Percentiles rank a stretch among this genome's conserved stretches.
Evolutionary conservation across 2,797 vertebrate genomes (phyloP).

Genomic region (Siniperca obscura): DNA sequence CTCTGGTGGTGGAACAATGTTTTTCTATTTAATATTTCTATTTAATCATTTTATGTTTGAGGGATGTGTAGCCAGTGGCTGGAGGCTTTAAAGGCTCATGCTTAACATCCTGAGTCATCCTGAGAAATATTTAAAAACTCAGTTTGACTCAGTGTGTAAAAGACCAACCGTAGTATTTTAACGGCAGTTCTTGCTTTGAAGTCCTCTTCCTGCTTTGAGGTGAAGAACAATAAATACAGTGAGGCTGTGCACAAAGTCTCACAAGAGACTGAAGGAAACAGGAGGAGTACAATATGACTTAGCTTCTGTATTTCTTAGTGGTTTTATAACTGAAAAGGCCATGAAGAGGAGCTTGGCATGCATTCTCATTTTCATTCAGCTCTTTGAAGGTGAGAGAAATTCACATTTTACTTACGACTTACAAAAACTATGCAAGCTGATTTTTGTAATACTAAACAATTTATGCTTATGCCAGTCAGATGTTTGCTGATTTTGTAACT

Average conservation of each 20-base stretch:
- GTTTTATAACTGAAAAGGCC: conserved; percentile 1
- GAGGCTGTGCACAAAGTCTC: conserved; percentile 16
- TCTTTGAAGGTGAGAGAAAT: conserved; percentile 66
- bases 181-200: conserved; percentile 44
- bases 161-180: background rate
- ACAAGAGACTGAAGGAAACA: conserved; percentile 37
- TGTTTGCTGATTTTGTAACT: background rate
- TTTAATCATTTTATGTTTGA: background rate
- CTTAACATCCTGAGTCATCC: background rate
- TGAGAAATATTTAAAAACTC: background rate
- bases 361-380: conserved; percentile 54
- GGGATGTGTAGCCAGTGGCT: accelerated
- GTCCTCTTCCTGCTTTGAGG: conserved; percentile 65
- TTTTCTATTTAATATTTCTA: background rate
- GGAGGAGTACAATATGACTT: conserved; percentile 25
- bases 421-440: background rate
- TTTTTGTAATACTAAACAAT: background rate
- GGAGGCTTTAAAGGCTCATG: background rate
- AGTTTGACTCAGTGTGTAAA: background rate
- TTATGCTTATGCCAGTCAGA: background rate
- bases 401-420: background rate
- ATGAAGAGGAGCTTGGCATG: conserved; percentile 58
- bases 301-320: background rate
- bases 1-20: no score
- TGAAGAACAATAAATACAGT: conserved; percentile 55